Evolutionary conservation across 35 echinoderm and acorn worm species (phyloP), one percentile per base, ranked within the genome.

Genomic region (Anneissia japonica): DNA sequence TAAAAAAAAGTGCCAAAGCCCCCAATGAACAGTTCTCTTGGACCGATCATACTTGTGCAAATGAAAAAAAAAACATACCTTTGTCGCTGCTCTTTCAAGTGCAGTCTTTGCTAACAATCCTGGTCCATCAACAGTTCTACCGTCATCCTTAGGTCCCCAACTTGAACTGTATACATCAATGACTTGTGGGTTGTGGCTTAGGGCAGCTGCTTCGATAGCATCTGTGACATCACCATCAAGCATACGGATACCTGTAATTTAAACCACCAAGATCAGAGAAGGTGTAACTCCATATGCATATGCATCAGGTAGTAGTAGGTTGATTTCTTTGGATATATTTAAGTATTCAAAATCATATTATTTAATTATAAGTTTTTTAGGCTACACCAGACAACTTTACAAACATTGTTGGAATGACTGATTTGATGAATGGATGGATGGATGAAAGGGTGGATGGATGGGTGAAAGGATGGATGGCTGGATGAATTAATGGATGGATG

Each of bases 101-200:
- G 79, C 32, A 38, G 23, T 3, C 12, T 17, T 35, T 30, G 79
- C 79, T 30, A 81, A 9, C 17, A 26, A 23, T 0, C 79, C 79
- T 12, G 79, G 79, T 5, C 79, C 79, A 39, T 81, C 79, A 17
- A 81, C 79, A 39, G 79, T 81, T 81, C 40, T 81, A 10, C 79
- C 79, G 40, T 81, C 79, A 81, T 81, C 79, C 3, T 81, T 30
- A 14, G 79, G 79, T 13, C 79, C 79, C 79, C 79, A 81, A 39
- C 79, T 81, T 37, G 79, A 36, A 81, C 79, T 81, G 36, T 81
- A 81, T 39, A 81, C 40, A 40, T 81, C 79, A 11, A 81, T 39
- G 28, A 38, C 6, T 30, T 81, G 4, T 38, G 79, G 79, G 17
- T 81, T 39, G 38, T 38, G n/a, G 79, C 79, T 81, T 36, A 81